A percentile compares a stretch with the other conserved stretches of the same genome.
Conservation (phyloP, 2,888 invertebrate species). For the Capitulum mitella region DNA sequence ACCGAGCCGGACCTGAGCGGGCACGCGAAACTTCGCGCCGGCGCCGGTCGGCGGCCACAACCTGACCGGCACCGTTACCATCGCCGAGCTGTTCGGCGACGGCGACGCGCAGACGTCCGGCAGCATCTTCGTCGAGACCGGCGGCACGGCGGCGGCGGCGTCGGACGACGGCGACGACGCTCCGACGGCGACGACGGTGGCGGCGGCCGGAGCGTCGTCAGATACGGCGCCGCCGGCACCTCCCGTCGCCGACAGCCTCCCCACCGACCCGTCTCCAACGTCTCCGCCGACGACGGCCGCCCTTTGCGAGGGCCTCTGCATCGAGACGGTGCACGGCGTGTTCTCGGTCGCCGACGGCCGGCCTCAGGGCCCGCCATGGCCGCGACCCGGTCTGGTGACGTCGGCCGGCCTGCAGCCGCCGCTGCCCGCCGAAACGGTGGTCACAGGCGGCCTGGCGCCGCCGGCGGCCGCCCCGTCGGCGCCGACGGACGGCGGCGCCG, state of each 20-base stretch:
- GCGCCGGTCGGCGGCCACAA: background rate
- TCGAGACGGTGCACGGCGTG: conserved; percentile 5
- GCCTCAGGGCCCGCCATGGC: too few relatives aligned
- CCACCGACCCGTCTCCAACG: background rate
- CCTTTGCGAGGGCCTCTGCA: background rate
- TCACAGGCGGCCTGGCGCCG: background rate
- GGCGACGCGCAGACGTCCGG: background rate
- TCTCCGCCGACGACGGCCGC: too few relatives aligned
- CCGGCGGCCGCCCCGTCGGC: background rate
- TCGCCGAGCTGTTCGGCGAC: background rate
- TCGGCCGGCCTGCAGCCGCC: background rate
- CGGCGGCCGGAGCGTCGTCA: background rate
- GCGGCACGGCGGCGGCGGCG: background rate
- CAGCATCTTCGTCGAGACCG: too few relatives aligned
- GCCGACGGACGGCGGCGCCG: background rate
- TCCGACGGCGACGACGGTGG: background rate
- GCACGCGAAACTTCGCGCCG: background rate
- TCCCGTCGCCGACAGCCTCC: background rate
- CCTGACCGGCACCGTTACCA: background rate
- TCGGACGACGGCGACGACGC: background rate
- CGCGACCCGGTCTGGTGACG: too few relatives aligned
- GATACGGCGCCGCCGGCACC: background rate
- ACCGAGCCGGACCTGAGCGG: background rate
- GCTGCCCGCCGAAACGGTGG: background rate
- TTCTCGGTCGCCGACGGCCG: background rate